Evolutionary conservation across 2,113 vertebrate species (phyloP), one percentile per base, ranked within the genome.

Genomic region (Dinomys branickii): DNA sequence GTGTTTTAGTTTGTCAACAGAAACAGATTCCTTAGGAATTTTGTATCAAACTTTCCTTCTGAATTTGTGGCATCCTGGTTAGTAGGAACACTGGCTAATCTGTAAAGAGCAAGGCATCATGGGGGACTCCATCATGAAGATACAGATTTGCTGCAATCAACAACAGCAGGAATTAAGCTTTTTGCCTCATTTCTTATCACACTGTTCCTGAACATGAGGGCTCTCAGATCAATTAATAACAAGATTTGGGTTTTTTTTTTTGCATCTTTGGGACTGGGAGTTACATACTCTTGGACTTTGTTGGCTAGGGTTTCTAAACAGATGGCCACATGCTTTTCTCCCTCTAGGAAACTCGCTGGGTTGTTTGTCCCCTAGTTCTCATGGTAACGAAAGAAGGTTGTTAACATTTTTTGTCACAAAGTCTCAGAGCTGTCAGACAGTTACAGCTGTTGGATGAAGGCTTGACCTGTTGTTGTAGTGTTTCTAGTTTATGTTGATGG

Each of bases 331-430:
- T 85, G 85, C 16, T 90, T 94, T 93, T 56, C 28, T 65, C 24
- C 63, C 83, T 95, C 61, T 91, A 95, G 88, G 83, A 96, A 94
- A 87, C 52, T 77, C 92, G 50, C 69, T 97, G 91, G 56, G 44
- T 93, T 97, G 85, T 96, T 97, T 97, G 92, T 97, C 91, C n/a
- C 95, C 63, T 92, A 59, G 97, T 97, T 98, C 81, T 96, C 97
- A 97, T 98, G 97, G 95, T 75, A 97, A 98, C 96, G 61, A 87
- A 87, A 90, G 91, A 90, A 77, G 38, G 44, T 38, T 96, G 88
- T 95, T 95, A 86, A 85, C 26, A 56, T 90, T 90, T 86, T 94
- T 89, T 85, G 58, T 96, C 83, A 89, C 59, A 58, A 88, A 93
- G 92, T n/a, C 94, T 69, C 58, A 77, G 78, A 90, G 28, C 54